A percentile compares a stretch with the other conserved stretches of the same genome.
Evolutionary conservation across 2,113 vertebrate genomes (phyloP).

Genomic region (Rissa tridactyla): DNA sequence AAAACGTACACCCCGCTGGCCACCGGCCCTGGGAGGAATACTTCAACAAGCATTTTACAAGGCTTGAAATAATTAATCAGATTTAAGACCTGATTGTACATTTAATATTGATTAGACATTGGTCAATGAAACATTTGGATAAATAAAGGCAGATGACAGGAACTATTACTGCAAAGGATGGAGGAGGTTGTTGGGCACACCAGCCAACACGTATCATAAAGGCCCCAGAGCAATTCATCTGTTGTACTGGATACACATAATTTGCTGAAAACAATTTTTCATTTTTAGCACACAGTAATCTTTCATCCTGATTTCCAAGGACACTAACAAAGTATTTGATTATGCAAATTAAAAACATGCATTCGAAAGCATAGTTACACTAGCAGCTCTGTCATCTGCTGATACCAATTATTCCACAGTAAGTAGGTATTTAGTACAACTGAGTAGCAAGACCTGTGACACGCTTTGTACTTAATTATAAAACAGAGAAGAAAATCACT

Average conservation of each 20-base stretch:
- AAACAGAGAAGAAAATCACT: conserved; percentile 21
- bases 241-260: not conserved
- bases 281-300: conserved; percentile 30
- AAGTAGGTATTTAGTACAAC: conserved; percentile 30
- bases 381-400: conserved; percentile 53
- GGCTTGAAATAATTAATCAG: not conserved
- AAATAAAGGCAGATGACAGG: conserved; percentile 44
- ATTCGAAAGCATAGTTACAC: not conserved
- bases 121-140: not conserved
- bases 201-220: not conserved
- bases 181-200: not conserved
- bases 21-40: not conserved
- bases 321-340: conserved; percentile 40
- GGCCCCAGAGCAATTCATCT: conserved; percentile 37
- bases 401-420: conserved; percentile 7
- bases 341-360: conserved; percentile 42
- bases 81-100: not conserved
- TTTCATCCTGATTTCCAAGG: conserved; percentile 54
- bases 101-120: conserved; percentile 6
- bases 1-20: fast-evolving
- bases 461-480: conserved; percentile 16
- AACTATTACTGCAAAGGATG: not conserved
- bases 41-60: not conserved
- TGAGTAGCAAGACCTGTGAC: conserved; percentile 40
- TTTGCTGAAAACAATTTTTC: conserved; percentile 30